A percentile compares a stretch with the other conserved stretches of the same genome.
phyloP scores from a whole-genome alignment of 2,113 vertebrate genomes.

The Triplophysa dalaica region DNA sequence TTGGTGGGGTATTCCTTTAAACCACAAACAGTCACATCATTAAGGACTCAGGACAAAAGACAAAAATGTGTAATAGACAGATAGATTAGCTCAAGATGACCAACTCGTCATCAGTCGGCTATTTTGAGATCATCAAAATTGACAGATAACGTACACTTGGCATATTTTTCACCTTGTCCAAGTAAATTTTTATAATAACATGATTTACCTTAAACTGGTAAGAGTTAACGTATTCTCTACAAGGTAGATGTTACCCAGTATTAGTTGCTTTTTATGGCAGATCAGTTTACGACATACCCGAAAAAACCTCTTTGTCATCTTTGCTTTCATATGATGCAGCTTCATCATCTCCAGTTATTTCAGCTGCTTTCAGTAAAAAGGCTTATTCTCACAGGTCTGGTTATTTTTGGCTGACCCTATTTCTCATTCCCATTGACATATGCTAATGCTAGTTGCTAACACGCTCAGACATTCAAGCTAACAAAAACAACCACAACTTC shows the following conservation, averaged over 20 bases:
- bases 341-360: conserved; percentile 56
- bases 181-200: too few species aligned
- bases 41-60: too few species aligned
- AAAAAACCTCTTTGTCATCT: conserved; percentile 1
- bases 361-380: conserved; percentile 51
- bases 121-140: too few species aligned
- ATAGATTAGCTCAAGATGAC: too few species aligned
- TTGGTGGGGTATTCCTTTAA: not conserved
- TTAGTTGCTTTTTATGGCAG: not conserved
- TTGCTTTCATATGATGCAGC: conserved; percentile 23
- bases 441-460: conserved; percentile 56
- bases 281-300: not conserved
- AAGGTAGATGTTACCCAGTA: not conserved
- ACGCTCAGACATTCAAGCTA: conserved; percentile 46
- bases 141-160: too few species aligned
- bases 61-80: not conserved
- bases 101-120: too few species aligned
- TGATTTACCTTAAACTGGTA: not conserved
- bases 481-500: conserved; percentile 45
- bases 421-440: conserved; percentile 48
- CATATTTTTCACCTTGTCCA: too few species aligned
- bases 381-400: conserved; percentile 66
- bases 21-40: not conserved
- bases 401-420: conserved; percentile 71
- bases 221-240: not conserved